Conservation (phyloP, 2,888 invertebrate genomes). For the Leptura quadrifasciata region DNA sequence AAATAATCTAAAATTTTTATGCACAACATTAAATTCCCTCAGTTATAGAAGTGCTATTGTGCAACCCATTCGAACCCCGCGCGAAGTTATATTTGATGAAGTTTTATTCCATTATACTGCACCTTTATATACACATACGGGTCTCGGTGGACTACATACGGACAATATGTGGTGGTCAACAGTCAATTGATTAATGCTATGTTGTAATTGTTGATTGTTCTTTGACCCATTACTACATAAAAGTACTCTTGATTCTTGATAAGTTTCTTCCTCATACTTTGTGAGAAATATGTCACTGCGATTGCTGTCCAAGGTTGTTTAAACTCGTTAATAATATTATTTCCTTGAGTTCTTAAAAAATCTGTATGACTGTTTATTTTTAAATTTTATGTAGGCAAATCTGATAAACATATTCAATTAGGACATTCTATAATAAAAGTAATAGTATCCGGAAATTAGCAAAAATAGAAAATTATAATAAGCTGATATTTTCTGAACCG, state of each 20-base stretch:
- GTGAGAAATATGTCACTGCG: conserved; percentile 18
- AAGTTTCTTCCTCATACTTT: conserved; percentile 23
- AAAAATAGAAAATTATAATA: no score
- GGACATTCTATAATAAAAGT: no score
- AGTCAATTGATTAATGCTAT: conserved; percentile 46
- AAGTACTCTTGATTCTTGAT: conserved; percentile 30
- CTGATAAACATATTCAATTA: conserved; percentile 4
- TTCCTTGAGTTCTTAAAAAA: conserved; percentile 16
- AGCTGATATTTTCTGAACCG: no score
- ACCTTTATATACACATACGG: no score
- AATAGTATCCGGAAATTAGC: no score
- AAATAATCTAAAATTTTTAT: no score
- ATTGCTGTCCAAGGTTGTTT: conserved; percentile 17
- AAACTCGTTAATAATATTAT: neutral
- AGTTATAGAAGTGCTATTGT: no score
- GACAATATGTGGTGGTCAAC: neutral
- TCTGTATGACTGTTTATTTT: neutral
- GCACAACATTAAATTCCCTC: no score
- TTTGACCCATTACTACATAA: conserved; percentile 47
- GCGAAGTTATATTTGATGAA: no score
- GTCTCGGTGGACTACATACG: no score
- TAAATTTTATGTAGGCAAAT: neutral
- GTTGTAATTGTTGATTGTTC: conserved; percentile 48
- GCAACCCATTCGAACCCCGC: no score
- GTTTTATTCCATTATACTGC: no score